Percentiles rank a stretch among this genome's conserved stretches.
These are phyloP conservation scores for Pilophorus perplexus DNA, from an alignment of 2,888 invertebrate species.

Conservation along the genomic window DNA sequence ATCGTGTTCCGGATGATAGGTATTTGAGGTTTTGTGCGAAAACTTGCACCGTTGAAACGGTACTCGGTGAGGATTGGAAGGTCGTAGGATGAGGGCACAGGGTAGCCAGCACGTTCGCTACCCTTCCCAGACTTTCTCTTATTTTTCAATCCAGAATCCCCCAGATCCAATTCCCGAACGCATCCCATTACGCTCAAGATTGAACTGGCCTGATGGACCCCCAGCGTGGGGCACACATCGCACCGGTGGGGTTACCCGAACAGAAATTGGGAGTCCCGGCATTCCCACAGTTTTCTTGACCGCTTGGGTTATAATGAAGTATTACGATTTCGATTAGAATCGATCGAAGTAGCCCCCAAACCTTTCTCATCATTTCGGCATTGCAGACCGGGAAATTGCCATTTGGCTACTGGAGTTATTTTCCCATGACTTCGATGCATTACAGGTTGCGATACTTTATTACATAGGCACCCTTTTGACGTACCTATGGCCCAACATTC, in stretches of 20 bases:
- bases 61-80: constrained; percentile 14
- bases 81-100: constrained; percentile 19
- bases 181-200: constrained; percentile 43
- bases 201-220: constrained; percentile 27
- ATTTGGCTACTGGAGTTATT: too few species aligned
- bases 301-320: constrained; percentile 38
- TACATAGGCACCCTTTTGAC: too few species aligned
- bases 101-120: constrained; percentile 30
- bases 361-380: constrained; percentile 22
- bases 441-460: too few species aligned
- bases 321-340: constrained; percentile 37
- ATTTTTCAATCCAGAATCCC: constrained; percentile 43
- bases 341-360: not conserved
- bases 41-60: too few species aligned
- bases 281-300: constrained; percentile 42
- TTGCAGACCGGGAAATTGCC: too few species aligned
- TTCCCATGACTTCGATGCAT: too few species aligned
- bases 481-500: too few species aligned
- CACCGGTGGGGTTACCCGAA: too few species aligned
- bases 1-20: too few species aligned
- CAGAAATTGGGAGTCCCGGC: constrained; percentile 17
- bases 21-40: too few species aligned
- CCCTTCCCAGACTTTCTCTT: constrained; percentile 41
- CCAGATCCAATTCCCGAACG: constrained; percentile 46
- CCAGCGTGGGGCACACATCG: not conserved